A percentile compares a stretch with the other conserved stretches of the same genome.
Conservation (phyloP, 2,888 invertebrate species). For the Cephus pulcher region DNA sequence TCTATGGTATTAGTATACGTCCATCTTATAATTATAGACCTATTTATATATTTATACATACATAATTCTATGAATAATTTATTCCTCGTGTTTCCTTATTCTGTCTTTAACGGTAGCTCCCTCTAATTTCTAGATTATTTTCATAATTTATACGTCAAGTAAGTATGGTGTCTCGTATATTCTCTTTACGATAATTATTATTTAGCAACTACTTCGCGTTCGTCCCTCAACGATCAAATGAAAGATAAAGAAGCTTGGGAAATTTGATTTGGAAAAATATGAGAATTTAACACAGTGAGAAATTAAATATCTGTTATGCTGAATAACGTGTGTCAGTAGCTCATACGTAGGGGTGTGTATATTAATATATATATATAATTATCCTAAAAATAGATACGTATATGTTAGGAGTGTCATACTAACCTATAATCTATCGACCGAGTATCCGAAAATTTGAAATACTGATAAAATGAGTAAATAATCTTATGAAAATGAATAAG, state of each 20-base stretch:
- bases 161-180: constrained; percentile 34
- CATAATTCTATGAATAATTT: constrained; percentile 15
- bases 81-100: constrained; percentile 21
- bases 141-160: constrained; percentile 36
- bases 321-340: not conserved
- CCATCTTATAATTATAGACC: constrained; percentile 4
- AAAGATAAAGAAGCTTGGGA: not conserved
- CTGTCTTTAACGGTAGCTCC: constrained; percentile 15
- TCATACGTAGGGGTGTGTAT: not conserved
- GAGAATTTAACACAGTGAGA: not conserved
- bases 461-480: not conserved
- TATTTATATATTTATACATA: constrained; percentile 21
- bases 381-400: not conserved
- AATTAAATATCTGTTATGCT: not conserved
- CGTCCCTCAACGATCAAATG: not conserved
- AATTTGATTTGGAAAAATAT: not conserved
- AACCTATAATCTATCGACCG: not conserved
- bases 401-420: not conserved
- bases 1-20: not conserved
- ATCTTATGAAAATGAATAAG: not conserved
- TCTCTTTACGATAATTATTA: constrained; percentile 11
- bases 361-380: not conserved
- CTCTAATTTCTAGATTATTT: constrained; percentile 3
- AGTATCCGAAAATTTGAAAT: not conserved
- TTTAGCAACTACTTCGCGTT: not conserved